Evolutionary conservation across 2,113 vertebrate species (phyloP).

Genomic region (Mola mola): DNA sequence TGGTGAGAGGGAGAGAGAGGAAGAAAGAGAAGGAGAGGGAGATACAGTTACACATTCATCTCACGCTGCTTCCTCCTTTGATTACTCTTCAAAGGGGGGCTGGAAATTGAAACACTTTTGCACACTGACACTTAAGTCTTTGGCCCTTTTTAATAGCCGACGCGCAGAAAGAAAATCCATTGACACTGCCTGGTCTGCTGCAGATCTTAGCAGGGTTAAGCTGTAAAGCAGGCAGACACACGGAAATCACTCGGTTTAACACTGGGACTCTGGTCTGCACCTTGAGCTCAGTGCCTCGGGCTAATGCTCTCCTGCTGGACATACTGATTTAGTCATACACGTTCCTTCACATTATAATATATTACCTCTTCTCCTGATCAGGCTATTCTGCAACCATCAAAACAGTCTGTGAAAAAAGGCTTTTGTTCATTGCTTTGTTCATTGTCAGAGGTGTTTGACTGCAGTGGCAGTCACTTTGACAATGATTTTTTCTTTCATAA

Average conservation of each 20-base stretch:
- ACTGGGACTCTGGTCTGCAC: conserved; percentile 44
- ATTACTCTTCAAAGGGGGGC: conserved; percentile 67
- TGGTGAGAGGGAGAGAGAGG: neutral
- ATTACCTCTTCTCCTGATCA: conserved; percentile 5
- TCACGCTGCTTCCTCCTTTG: conserved; percentile 63
- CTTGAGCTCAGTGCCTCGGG: conserved; percentile 38
- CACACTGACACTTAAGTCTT: conserved; percentile 60
- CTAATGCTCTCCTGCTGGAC: conserved; percentile 62
- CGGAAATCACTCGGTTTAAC: conserved; percentile 51
- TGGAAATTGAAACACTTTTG: conserved; percentile 67
- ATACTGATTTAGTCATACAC: conserved; percentile 30
- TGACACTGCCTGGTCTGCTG: conserved; percentile 50
- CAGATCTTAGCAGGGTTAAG: conserved; percentile 69
- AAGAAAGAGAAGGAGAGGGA: conserved; percentile 21
- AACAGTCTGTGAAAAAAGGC: no score
- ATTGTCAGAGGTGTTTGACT: no score
- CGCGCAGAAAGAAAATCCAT: conserved; percentile 54
- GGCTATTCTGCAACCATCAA: neutral
- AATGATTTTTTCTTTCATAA: neutral
- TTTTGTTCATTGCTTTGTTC: no score
- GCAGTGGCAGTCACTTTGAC: no score
- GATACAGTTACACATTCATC: conserved; percentile 65
- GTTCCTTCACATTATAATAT: conserved; percentile 15
- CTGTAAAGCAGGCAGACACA: conserved; percentile 69
- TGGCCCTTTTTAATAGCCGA: conserved; percentile 48